These are phyloP conservation scores for Nesidiocoris tenuis DNA, from an alignment of 2,888 invertebrate genomes.

Conservation along the genomic window DNA sequence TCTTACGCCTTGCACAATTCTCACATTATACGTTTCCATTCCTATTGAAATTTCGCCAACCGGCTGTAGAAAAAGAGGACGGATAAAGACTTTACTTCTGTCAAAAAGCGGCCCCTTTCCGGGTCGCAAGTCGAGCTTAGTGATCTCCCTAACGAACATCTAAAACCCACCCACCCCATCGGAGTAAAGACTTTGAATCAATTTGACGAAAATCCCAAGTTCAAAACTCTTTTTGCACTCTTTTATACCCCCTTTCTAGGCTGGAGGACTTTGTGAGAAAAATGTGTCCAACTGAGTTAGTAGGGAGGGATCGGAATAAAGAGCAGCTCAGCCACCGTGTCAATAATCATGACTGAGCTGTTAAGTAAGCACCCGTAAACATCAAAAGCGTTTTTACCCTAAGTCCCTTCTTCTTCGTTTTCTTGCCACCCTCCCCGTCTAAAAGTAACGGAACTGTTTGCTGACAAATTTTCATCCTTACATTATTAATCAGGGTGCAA, in stretches of 20 bases:
- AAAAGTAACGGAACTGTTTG: constrained; percentile 37
- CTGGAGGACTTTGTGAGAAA: not conserved
- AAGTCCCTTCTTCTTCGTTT: not conserved
- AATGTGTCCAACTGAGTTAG: constrained; percentile 6
- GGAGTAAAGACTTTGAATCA: constrained; percentile 19
- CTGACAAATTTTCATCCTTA: constrained; percentile 40
- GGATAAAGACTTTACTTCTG: constrained; percentile 1
- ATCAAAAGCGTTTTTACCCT: constrained; percentile 28
- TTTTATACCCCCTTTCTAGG: not conserved
- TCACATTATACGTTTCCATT: not conserved
- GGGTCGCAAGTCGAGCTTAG: not conserved
- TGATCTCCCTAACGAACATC: constrained; percentile 26
- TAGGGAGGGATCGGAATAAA: not conserved
- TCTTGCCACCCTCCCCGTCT: not conserved
- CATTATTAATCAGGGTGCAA: constrained; percentile 36
- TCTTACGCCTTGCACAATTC: not conserved
- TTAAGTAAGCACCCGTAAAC: constrained; percentile 40
- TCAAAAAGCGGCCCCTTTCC: constrained; percentile 7
- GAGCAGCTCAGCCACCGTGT: constrained; percentile 32
- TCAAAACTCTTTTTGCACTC: not conserved
- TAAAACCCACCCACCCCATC: constrained; percentile 13
- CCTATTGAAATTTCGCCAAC: not conserved
- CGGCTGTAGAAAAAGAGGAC: too few relatives aligned
- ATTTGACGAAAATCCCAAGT: constrained; percentile 24
- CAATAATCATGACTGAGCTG: constrained; percentile 39